These are phyloP conservation scores for Latrodectus elegans DNA, from an alignment of 2,888 invertebrate genomes.

Conservation along the genomic window DNA sequence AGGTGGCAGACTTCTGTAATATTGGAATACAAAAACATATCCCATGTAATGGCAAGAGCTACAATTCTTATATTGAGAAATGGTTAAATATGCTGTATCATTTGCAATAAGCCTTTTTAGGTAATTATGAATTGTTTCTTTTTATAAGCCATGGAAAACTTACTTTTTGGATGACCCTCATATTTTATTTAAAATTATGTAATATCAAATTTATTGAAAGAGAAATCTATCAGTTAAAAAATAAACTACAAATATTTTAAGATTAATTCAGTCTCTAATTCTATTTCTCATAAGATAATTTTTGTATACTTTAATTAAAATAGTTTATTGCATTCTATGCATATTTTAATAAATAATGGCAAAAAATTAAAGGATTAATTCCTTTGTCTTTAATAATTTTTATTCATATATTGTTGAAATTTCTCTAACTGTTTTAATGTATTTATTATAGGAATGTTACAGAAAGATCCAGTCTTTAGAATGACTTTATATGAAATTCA, in stretches of 20 bases:
- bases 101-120: background rate
- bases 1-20: background rate
- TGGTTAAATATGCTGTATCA: background rate
- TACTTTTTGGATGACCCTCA: too few species aligned
- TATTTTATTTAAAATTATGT: too few species aligned
- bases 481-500: conserved; percentile 88
- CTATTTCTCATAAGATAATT: background rate
- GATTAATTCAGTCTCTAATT: too few species aligned
- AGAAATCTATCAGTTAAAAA: too few species aligned
- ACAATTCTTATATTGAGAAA: background rate
- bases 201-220: too few species aligned
- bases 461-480: conserved; percentile 85
- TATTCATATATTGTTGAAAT: background rate
- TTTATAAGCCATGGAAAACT: too few species aligned
- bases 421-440: background rate
- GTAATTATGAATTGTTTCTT: background rate
- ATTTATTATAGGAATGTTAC: conserved; percentile 83
- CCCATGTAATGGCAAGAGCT: background rate
- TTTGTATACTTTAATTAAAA: background rate
- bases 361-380: background rate
- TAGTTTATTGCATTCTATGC: background rate
- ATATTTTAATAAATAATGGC: background rate
- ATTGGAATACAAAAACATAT: background rate
- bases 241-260: too few species aligned
- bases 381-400: background rate